phyloP scores from a whole-genome alignment of 2,113 vertebrate species.

The Rattus rattus region DNA sequence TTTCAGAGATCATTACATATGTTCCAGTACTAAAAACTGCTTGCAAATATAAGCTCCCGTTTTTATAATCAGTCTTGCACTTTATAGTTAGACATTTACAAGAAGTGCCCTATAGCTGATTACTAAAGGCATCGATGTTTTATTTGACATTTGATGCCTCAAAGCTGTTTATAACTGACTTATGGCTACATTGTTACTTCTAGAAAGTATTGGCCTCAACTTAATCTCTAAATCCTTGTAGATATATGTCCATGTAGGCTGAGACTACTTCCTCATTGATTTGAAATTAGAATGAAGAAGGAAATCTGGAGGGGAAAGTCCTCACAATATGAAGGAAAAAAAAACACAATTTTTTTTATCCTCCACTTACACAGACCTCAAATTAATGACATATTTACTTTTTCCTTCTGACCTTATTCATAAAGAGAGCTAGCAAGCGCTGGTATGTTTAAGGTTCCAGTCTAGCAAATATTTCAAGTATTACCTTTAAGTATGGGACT shows the following conservation, averaged over 20 bases:
- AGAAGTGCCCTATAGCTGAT: not conserved
- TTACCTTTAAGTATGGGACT: not conserved
- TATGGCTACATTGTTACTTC: conserved; percentile 12
- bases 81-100: not conserved
- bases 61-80: conserved; percentile 14
- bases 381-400: not conserved
- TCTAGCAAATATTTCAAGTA: not conserved
- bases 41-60: not conserved
- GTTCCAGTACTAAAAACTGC: not conserved
- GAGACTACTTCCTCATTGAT: conserved; percentile 2
- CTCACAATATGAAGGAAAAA: not conserved
- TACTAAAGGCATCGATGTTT: conserved; percentile 55
- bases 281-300: not conserved
- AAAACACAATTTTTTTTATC: not conserved
- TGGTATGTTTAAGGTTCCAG: not conserved
- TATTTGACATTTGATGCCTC: conserved; percentile 41
- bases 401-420: not conserved
- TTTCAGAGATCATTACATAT: not conserved
- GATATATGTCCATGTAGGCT: not conserved
- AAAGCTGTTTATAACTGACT: conserved; percentile 56
- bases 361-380: not conserved
- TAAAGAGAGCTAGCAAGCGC: not conserved
- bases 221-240: conserved; percentile 26
- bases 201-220: not conserved
- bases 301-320: not conserved